Evolutionary conservation across 1,140 invertebrate species (phyloP).

Genomic region (Drosophila auraria): DNA sequence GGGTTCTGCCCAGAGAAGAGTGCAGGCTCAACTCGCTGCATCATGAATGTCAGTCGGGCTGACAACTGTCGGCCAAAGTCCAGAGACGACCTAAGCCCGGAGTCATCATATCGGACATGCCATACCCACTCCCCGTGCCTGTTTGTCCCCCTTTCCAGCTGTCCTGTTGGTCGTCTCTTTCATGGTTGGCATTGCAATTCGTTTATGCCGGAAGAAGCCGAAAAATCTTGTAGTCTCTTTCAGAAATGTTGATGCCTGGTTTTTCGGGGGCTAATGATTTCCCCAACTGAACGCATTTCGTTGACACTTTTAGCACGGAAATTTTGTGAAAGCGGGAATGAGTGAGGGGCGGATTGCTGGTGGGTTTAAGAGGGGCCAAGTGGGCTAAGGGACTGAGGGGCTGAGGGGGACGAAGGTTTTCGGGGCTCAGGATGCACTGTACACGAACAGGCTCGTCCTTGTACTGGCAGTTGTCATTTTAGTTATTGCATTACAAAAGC

Average conservation of each 20-base stretch:
- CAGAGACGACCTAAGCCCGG: constrained; percentile 31
- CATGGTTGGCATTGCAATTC: constrained; percentile 45
- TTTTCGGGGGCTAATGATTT: constrained; percentile 71
- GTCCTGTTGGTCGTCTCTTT: constrained; percentile 7
- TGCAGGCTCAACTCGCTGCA: constrained; percentile 14
- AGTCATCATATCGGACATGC: constrained; percentile 41
- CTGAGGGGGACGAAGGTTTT: not conserved
- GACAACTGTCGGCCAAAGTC: constrained; percentile 39
- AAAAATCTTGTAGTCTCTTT: constrained; percentile 76
- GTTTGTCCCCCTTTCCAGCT: not conserved
- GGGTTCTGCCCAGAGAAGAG: not conserved
- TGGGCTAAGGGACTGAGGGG: not conserved
- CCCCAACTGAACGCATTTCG: constrained; percentile 67
- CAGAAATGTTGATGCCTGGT: constrained; percentile 58
- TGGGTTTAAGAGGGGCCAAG: not conserved
- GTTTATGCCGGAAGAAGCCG: constrained; percentile 50
- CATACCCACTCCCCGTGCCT: constrained; percentile 1
- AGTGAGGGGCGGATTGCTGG: constrained; percentile 3
- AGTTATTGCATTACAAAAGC: constrained; percentile 78
- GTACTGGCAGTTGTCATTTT: constrained; percentile 75
- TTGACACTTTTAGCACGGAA: constrained; percentile 63
- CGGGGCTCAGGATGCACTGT: constrained; percentile 11
- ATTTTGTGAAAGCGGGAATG: constrained; percentile 29
- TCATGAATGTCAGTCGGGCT: constrained; percentile 33
- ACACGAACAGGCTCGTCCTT: constrained; percentile 26